Evolutionary conservation across 2,113 vertebrate species (phyloP), one percentile per base, ranked within the genome.

Genomic region (Donacobius atricapilla): DNA sequence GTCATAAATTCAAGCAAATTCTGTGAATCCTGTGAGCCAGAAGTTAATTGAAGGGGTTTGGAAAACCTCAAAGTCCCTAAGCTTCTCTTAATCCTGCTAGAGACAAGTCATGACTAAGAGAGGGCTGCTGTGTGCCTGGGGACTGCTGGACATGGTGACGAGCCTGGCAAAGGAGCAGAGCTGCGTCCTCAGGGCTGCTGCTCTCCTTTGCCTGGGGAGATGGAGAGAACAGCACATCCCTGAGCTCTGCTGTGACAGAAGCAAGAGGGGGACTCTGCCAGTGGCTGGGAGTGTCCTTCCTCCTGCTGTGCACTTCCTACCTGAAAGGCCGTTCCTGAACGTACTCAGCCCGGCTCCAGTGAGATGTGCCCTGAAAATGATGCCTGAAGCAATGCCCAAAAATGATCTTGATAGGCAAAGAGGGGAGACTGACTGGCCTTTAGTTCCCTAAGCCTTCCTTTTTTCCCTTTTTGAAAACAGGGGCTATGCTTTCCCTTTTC

Each of bases 1-100:
- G 82, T 93, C 85, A 96, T 95, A 97, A 95, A 96, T 93, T 92
- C 76, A 95, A 86, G 86, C 72, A 89, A 90, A 90, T 93, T 94
- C 76, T 54, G 57, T 79, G 93, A 87, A 64, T 88, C 17, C 28
- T 92, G 39, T 1, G 37, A 95, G 94, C 76, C 86, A 92, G 80
- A 87, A 95, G 88, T 78, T 94, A 93, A 97, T 90, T 95, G 82
- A 92, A 96, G 90, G 72, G 92, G 94, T 89, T 87, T 95, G 92
- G 96, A 94, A 94, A 93, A 95, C 76, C 90, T 93, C 90, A 90
- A 63, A 75, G 88, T 89, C 88, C 56, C 83, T 42, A 30, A 83
- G 86, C 51, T 90, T 77, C 92, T 75, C 85, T 71, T 73, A 88
- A 89, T 70, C 64, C 91, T 73, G 44, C 76, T 64, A 71, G 85